Percentiles rank a stretch among this genome's conserved stretches.
Conservation (phyloP, 1,140 invertebrate genomes). For the Drosophila novamexicana region DNA sequence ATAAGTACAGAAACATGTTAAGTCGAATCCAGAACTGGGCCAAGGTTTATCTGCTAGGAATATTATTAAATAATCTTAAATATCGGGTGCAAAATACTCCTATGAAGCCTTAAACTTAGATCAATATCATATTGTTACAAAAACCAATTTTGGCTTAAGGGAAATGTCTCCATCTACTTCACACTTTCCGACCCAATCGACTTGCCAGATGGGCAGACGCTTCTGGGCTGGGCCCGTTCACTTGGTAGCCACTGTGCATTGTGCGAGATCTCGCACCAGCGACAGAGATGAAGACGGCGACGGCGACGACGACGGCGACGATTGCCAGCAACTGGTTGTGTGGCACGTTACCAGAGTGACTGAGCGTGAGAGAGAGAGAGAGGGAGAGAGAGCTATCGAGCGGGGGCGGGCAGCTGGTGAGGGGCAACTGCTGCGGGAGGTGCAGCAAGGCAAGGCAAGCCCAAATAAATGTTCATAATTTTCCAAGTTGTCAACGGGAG, state of each 20-base stretch:
- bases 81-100: too few species aligned
- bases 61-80: too few species aligned
- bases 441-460: constrained; percentile 56
- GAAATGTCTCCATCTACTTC: constrained; percentile 24
- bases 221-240: constrained; percentile 24
- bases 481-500: constrained; percentile 79
- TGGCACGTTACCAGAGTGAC: neutral
- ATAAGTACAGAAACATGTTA: too few species aligned
- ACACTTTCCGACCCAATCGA: constrained; percentile 8
- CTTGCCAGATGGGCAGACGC: constrained; percentile 2
- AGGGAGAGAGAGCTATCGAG: neutral
- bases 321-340: constrained; percentile 43
- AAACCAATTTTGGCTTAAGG: neutral
- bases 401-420: constrained; percentile 2
- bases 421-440: constrained; percentile 35
- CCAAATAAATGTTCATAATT: constrained; percentile 80
- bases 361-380: neutral
- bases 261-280: constrained; percentile 66
- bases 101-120: too few species aligned
- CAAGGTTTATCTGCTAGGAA: too few species aligned
- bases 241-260: constrained; percentile 37
- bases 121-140: neutral
- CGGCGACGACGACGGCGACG: constrained; percentile 24
- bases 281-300: constrained; percentile 30
- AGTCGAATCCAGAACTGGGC: too few species aligned